A percentile compares a stretch with the other conserved stretches of the same genome.
Conservation (phyloP, 2,888 invertebrate species). For the Spodoptera littoralis region DNA sequence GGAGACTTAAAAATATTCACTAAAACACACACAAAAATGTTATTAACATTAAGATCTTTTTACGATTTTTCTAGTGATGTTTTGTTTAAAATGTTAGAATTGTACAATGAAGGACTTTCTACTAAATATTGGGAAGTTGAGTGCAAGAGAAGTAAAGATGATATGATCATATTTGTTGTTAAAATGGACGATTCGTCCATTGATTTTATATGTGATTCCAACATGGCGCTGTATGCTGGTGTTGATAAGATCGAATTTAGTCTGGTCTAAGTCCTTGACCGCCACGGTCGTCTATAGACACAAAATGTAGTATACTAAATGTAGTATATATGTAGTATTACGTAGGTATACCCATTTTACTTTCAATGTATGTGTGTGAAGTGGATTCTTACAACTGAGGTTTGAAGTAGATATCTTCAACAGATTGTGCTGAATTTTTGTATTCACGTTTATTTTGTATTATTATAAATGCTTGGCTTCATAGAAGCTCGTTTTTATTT, state of each 20-base stretch:
- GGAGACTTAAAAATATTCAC: slow-evolving; percentile 43
- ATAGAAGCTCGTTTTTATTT: no score
- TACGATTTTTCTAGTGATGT: slow-evolving; percentile 52
- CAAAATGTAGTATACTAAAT: no score
- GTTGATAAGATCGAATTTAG: slow-evolving; percentile 69
- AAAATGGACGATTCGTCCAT: slow-evolving; percentile 66
- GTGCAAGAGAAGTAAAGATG: slow-evolving; percentile 32
- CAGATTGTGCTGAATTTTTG: neutral
- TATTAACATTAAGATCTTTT: slow-evolving; percentile 58
- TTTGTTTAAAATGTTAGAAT: slow-evolving; percentile 64
- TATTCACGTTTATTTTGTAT: neutral
- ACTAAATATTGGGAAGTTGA: slow-evolving; percentile 66
- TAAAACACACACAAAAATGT: slow-evolving; percentile 52
- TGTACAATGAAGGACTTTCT: slow-evolving; percentile 65
- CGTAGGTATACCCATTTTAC: no score
- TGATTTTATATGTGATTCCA: slow-evolving; percentile 60
- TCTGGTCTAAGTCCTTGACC: slow-evolving; percentile 44
- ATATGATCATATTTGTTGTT: slow-evolving; percentile 53
- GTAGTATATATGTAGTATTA: no score
- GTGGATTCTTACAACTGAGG: no score
- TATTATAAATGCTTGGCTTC: neutral
- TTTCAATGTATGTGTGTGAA: no score
- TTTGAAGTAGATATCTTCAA: neutral
- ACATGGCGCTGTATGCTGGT: slow-evolving; percentile 68
- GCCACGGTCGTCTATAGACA: no score